phyloP scores from a whole-genome alignment of 2,113 vertebrate species.

The Paralichthys olivaceus region DNA sequence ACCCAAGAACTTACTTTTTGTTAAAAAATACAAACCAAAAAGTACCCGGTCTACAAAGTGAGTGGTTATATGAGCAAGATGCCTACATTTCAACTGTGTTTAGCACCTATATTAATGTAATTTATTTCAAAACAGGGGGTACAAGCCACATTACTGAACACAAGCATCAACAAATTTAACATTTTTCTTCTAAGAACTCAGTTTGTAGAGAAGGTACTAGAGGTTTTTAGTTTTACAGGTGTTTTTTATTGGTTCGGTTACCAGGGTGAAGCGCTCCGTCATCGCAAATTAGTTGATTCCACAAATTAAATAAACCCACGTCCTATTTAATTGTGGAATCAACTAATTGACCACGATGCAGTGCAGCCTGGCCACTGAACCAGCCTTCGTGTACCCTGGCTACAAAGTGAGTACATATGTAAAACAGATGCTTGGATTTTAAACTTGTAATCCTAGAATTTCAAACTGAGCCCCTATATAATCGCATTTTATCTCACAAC shows the following conservation, averaged over 20 bases:
- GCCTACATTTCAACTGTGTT: conserved; percentile 10
- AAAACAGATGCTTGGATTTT: not conserved
- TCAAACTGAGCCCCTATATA: conserved; percentile 16
- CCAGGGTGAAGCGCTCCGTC: too few species aligned
- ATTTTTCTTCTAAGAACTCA: conserved; percentile 7
- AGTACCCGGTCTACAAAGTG: conserved; percentile 46
- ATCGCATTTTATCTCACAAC: conserved; percentile 13
- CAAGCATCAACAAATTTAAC: not conserved
- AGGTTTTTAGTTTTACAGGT: too few species aligned
- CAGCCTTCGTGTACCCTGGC: conserved; percentile 15
- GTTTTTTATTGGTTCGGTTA: too few species aligned
- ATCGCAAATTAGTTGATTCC: too few species aligned
- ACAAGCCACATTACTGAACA: conserved; percentile 29
- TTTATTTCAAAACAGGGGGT: conserved; percentile 29
- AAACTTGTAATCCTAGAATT: not conserved
- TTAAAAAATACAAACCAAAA: conserved; percentile 15
- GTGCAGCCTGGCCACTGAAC: too few species aligned
- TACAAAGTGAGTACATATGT: conserved; percentile 34
- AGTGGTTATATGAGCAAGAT: conserved; percentile 26
- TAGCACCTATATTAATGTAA: conserved; percentile 39
- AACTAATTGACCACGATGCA: too few species aligned
- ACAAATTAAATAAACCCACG: too few species aligned
- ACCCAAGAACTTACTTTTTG: not conserved
- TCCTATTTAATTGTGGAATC: too few species aligned
- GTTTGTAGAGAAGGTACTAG: too few species aligned